These are phyloP conservation scores for Drosophila falleni DNA, from an alignment of 2,888 invertebrate species.

Conservation along the genomic window DNA sequence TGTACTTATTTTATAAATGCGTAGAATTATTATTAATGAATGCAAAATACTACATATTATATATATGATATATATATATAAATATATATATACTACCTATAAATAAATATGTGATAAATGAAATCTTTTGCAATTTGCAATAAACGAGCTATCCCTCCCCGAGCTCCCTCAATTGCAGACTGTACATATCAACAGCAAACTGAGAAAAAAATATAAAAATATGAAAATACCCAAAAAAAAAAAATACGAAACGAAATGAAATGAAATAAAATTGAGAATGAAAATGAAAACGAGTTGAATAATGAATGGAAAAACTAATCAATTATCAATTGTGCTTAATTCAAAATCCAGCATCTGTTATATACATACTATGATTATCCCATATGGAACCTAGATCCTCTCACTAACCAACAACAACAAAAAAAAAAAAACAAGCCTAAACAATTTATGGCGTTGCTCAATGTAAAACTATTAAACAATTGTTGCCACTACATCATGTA, in stretches of 20 bases:
- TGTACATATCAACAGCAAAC: conserved; percentile 65
- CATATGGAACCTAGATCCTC: conserved; percentile 9
- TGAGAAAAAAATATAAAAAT: not conserved
- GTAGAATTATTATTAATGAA: conserved; percentile 33
- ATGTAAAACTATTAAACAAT: conserved; percentile 46
- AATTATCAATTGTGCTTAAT: conserved; percentile 47
- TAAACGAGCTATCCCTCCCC: conserved; percentile 27
- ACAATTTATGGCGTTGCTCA: conserved; percentile 44
- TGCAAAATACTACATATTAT: conserved; percentile 37
- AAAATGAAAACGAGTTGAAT: not conserved
- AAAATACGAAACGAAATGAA: conserved; percentile 4
- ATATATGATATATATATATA: conserved; percentile 53
- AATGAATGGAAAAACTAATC: conserved; percentile 16
- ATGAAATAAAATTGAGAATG: conserved; percentile 1
- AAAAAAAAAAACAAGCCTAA: conserved; percentile 2
- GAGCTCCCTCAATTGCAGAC: conserved; percentile 48
- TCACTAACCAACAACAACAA: conserved; percentile 9
- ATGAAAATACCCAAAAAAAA: conserved; percentile 4
- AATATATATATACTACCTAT: conserved; percentile 50
- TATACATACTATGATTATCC: conserved; percentile 16
- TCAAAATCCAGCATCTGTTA: conserved; percentile 27
- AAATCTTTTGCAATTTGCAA: conserved; percentile 57
- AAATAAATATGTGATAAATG: conserved; percentile 65
- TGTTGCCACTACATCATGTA: conserved; percentile 60
- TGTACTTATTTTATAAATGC: conserved; percentile 70